Evolutionary conservation across 2,113 vertebrate genomes (phyloP).

Genomic region (Saguinus midas): DNA sequence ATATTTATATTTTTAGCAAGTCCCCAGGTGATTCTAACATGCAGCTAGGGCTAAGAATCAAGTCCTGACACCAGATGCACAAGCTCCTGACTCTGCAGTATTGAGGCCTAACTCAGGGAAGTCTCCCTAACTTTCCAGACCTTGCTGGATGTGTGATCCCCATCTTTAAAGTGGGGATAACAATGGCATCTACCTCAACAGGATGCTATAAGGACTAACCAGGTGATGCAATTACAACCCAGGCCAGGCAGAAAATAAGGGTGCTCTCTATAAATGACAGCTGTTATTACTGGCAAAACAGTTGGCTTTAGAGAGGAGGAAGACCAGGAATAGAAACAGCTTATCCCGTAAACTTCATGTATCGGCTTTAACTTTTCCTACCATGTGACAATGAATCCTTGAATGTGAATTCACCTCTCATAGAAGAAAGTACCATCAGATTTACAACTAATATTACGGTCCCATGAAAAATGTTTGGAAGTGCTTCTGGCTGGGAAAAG

Average conservation of each 20-base stretch:
- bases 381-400: neutral
- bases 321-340: neutral
- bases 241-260: neutral
- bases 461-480: neutral
- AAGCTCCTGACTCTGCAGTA: neutral
- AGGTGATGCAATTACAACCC: neutral
- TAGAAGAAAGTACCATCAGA: neutral
- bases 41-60: neutral
- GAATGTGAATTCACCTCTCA: neutral
- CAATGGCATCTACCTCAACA: neutral
- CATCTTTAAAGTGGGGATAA: neutral
- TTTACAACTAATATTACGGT: neutral
- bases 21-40: neutral
- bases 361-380: neutral
- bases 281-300: neutral
- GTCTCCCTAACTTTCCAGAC: neutral
- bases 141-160: neutral
- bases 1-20: neutral
- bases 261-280: neutral
- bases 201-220: neutral
- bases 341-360: neutral
- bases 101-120: neutral
- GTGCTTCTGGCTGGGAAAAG: neutral
- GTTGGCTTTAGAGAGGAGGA: neutral
- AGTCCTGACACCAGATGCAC: neutral